Evolutionary conservation across 1,140 invertebrate genomes (phyloP).

Genomic region (Coenobita brevimanus): DNA sequence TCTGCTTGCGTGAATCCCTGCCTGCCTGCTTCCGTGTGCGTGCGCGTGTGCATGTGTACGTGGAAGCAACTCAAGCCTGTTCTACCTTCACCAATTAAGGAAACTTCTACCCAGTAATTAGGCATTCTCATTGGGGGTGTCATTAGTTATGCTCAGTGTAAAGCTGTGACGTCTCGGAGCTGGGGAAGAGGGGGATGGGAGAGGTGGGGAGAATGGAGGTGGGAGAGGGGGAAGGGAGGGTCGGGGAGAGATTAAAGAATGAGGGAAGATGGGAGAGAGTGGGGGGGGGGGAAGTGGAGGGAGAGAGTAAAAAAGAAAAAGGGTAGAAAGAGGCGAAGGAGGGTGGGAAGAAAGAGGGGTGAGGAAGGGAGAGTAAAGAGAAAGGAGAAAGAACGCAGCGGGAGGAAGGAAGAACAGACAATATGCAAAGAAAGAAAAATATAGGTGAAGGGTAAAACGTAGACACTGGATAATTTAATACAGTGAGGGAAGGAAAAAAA

Average conservation of each 20-base stretch:
- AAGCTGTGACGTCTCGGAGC: slow-evolving; percentile 26
- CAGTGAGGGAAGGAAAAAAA: too few relatives aligned
- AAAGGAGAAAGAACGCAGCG: too few relatives aligned
- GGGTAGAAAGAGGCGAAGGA: neutral
- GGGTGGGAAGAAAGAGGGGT: neutral
- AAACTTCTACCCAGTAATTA: slow-evolving; percentile 42
- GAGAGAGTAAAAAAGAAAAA: neutral
- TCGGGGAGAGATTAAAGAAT: too few relatives aligned
- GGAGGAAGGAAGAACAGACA: too few relatives aligned
- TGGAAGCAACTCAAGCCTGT: slow-evolving; percentile 4
- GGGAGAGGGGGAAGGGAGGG: neutral
- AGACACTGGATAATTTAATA: too few relatives aligned
- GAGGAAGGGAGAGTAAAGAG: neutral
- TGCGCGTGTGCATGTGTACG: too few relatives aligned
- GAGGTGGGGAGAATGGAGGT: neutral
- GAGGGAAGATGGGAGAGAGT: neutral
- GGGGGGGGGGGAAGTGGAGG: neutral
- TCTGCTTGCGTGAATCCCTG: neutral
- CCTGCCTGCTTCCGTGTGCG: neutral
- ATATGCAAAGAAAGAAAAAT: too few relatives aligned
- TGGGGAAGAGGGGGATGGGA: neutral
- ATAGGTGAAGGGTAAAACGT: too few relatives aligned
- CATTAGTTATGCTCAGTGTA: slow-evolving; percentile 41
- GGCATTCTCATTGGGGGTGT: slow-evolving; percentile 31
- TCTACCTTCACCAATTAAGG: slow-evolving; percentile 41